phyloP scores from a whole-genome alignment of 2,888 invertebrate species.

The Stegana nigrithorax region DNA sequence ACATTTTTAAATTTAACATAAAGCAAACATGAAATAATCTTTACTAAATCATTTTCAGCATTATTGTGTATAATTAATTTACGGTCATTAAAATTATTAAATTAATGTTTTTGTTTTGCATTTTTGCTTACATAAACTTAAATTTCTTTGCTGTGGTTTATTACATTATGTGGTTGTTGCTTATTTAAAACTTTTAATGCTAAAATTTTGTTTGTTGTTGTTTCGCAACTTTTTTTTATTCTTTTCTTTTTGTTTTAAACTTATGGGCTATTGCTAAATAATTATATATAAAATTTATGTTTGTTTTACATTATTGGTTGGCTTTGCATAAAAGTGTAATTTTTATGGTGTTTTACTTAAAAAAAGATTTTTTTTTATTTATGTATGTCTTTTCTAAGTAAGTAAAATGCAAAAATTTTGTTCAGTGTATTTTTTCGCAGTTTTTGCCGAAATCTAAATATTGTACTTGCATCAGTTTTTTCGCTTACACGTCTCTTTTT shows the following conservation, averaged over 20 bases:
- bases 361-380: conserved; percentile 25
- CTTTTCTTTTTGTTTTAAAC: conserved; percentile 40
- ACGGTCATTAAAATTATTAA: no score
- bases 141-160: conserved; percentile 26
- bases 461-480: conserved; percentile 63
- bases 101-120: conserved; percentile 11
- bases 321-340: conserved; percentile 43
- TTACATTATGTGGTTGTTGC: conserved; percentile 27
- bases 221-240: conserved; percentile 25
- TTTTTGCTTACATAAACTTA: conserved; percentile 23
- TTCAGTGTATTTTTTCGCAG: conserved; percentile 33
- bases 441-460: conserved; percentile 42
- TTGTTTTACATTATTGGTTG: conserved; percentile 40
- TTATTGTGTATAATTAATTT: background rate
- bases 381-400: conserved; percentile 35
- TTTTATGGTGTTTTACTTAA: conserved; percentile 27
- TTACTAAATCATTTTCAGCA: background rate
- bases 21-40: conserved; percentile 3
- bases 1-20: background rate
- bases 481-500: conserved; percentile 29
- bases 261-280: conserved; percentile 60
- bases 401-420: conserved; percentile 38
- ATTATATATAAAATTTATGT: conserved; percentile 33
- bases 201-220: conserved; percentile 31
- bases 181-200: conserved; percentile 22